Evolutionary conservation across 2,888 invertebrate genomes (phyloP).

Genomic region (Campopleginae sp.): DNA sequence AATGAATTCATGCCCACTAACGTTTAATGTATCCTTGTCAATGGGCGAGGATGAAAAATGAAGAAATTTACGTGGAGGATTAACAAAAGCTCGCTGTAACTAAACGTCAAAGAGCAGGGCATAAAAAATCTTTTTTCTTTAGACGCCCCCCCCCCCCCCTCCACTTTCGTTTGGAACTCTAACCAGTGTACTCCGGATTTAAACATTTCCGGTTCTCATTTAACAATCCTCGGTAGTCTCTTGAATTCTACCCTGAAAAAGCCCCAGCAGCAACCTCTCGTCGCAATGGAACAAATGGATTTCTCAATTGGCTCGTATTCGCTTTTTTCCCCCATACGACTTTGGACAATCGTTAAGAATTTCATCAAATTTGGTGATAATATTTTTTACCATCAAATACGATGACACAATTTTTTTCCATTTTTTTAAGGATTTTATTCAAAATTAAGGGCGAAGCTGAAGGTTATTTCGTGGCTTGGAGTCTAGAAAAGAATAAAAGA

Average conservation of each 20-base stretch:
- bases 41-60: not conserved
- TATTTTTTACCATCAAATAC: too few relatives aligned
- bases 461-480: not conserved
- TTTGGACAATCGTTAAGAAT: too few relatives aligned
- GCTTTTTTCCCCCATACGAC: not conserved
- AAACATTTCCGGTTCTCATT: conserved; percentile 9
- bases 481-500: not conserved
- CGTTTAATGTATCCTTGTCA: not conserved
- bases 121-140: conserved; percentile 21
- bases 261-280: not conserved
- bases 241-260: not conserved
- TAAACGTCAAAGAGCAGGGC: conserved; percentile 40
- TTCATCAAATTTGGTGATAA: too few relatives aligned
- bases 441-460: not conserved
- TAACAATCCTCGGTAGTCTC: not conserved
- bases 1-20: conserved; percentile 26
- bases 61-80: conserved; percentile 6
- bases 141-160: too few relatives aligned
- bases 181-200: not conserved
- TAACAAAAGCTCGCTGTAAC: conserved; percentile 16
- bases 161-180: not conserved
- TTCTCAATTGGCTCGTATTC: not conserved
- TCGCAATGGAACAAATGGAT: not conserved
- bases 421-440: too few relatives aligned
- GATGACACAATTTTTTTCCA: too few relatives aligned